phyloP scores from a whole-genome alignment of 1,140 invertebrate genomes.

The Brachionus plicatilis region DNA sequence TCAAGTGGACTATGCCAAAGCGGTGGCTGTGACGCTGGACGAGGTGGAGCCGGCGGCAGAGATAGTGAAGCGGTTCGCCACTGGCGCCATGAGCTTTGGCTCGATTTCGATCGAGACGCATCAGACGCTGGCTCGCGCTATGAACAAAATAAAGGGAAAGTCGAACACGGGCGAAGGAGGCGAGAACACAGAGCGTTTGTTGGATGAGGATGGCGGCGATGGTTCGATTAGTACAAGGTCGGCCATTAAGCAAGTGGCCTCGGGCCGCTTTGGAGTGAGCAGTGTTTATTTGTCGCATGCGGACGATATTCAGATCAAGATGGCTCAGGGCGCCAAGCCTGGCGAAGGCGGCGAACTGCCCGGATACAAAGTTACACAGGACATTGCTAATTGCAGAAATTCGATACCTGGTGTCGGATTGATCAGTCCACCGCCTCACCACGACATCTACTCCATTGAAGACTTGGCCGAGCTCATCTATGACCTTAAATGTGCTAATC shows the following conservation, averaged over 20 bases:
- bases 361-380: slow-evolving; percentile 70
- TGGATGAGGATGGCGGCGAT: slow-evolving; percentile 63
- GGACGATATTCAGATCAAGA: slow-evolving; percentile 57
- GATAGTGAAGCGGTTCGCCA: slow-evolving; percentile 85
- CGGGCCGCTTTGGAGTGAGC: slow-evolving; percentile 94
- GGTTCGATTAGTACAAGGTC: slow-evolving; percentile 63
- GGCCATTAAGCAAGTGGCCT: slow-evolving; percentile 76
- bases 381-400: slow-evolving; percentile 88
- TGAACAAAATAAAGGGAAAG: slow-evolving; percentile 91
- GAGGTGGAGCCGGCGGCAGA: slow-evolving; percentile 84
- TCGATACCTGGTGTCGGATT: slow-evolving; percentile 94
- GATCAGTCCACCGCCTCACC: slow-evolving; percentile 96
- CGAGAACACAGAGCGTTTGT: slow-evolving; percentile 65
- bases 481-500: slow-evolving; percentile 95
- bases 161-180: slow-evolving; percentile 94
- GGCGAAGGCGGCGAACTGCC: slow-evolving; percentile 57
- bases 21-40: slow-evolving; percentile 65
- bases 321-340: slow-evolving; percentile 58
- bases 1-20: slow-evolving; percentile 69
- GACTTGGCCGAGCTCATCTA: slow-evolving; percentile 97
- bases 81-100: slow-evolving; percentile 83
- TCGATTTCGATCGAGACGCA: slow-evolving; percentile 89
- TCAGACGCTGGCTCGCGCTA: slow-evolving; percentile 84
- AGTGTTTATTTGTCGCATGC: slow-evolving; percentile 91
- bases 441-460: slow-evolving; percentile 99